Evolutionary conservation across 2,113 vertebrate genomes (phyloP), one percentile per base, ranked within the genome.

Genomic region (Dermatemys mawii): DNA sequence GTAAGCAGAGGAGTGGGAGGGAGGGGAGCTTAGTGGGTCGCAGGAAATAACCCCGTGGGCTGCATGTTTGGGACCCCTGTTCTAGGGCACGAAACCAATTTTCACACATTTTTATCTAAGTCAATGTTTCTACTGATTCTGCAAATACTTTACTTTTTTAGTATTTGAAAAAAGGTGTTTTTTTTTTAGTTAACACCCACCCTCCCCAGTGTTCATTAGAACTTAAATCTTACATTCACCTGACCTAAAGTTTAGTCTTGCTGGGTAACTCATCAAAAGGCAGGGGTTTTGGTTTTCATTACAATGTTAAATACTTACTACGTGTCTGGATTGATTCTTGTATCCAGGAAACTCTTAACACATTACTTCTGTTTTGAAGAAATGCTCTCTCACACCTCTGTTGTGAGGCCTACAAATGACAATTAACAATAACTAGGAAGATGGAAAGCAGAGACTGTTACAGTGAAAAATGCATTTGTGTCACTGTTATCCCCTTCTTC

Each of bases 51-150:
- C n/a, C n/a, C n/a, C n/a, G n/a, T n/a, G n/a, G n/a, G n/a, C n/a
- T n/a, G n/a, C n/a, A n/a, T n/a, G n/a, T n/a, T n/a, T n/a, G n/a
- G n/a, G n/a, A n/a, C n/a, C n/a, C n/a, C n/a, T n/a, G 94, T 97
- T 97, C 96, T 91, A 95, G 97, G 93, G 96, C 96, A 97, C 90
- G 91, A 97, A 97, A 95, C 91, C 96, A 94, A 97, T 97, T 97
- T 97, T 92, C 95, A 91, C 0, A 0, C 87, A 83, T 91, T 95
- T 97, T 97, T 95, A 96, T 96, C 92, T 97, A 83, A 96, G 96
- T 96, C 97, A 97, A 95, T 81, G 90, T 96, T 97, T 96, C 94
- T 92, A 94, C 85, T 92, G 94, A 94, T 93, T 96, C 93, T 94
- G 87, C 81, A 97, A 96, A 94, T 89, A 93, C 17, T 6, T 0